Base-by-base conservation (phyloP, 2,797 vertebrate genomes). In the Emydoidea blandingii region DNA sequence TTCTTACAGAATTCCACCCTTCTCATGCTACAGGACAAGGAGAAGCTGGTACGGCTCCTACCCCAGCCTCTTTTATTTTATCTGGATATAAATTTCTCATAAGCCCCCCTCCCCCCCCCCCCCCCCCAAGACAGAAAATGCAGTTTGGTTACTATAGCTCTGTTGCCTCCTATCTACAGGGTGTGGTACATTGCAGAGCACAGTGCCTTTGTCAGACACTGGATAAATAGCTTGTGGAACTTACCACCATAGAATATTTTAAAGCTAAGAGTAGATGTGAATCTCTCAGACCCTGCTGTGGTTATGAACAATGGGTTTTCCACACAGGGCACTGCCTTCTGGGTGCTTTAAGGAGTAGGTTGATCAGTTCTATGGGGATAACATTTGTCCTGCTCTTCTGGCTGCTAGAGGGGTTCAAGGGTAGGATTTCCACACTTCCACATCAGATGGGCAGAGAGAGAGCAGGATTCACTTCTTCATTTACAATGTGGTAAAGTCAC, bases 1-100 rank as follows among this genome's bases (percentile, higher is more conserved):
- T 44, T 12, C 18, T 59, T 93, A 1, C 11, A 47, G 90, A 97
- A 97, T 4, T 92, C 97, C 10, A 96, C 93, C 34, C 94, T 98
- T 12, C 49, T 96, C 74, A 88, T 91, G 57, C 53, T 96, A 62
- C 93, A 96, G 92, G 93, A 96, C 57, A 92, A 10, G 82, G 41
- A n/a, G 49, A 96, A 93, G 76, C 92, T 95, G 93, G 92, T 93
- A 93, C 5, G 18, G 37, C 82, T 44, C 82, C 84, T 23, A 65
- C 9, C 62, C 62, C 21, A 34, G 74, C 27, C 3, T 29, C 5
- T 34, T 29, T 83, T 82, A 34, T 31, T 88, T 83, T 29, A 59
- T 37, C n/a, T 29, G 62, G 53, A 53, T 68, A 18, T 68, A 68
- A 21, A 9, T 68, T 68, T 37, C 53, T 37, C 62, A 68, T 34